Conservation (phyloP, 2,888 invertebrate genomes). For the Drosophila barbarae region DNA sequence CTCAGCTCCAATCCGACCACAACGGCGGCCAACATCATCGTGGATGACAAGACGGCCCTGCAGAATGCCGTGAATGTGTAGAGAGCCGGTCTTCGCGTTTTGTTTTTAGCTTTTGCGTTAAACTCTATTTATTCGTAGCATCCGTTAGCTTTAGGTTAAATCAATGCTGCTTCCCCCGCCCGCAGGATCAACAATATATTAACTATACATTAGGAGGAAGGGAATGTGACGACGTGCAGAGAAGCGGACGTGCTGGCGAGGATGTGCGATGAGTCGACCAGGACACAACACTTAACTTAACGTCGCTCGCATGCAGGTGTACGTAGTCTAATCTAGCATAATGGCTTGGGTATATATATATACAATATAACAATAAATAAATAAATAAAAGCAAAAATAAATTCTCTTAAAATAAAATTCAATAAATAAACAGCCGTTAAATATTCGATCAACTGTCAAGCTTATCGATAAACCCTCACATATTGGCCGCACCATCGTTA, state of each 20-base stretch:
- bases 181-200: constrained; percentile 21
- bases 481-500: neutral
- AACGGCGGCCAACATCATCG: constrained; percentile 76
- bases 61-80: constrained; percentile 79
- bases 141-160: constrained; percentile 41
- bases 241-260: neutral
- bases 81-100: constrained; percentile 25
- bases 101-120: constrained; percentile 32
- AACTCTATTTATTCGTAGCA: constrained; percentile 38
- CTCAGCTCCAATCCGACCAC: constrained; percentile 81
- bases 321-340: constrained; percentile 44
- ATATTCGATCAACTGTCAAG: neutral
- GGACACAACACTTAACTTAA: constrained; percentile 33
- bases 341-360: constrained; percentile 42
- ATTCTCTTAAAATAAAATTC: neutral
- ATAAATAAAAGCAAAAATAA: constrained; percentile 22
- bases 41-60: constrained; percentile 77
- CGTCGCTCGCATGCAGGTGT: constrained; percentile 30
- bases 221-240: neutral
- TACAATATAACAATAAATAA: constrained; percentile 23
- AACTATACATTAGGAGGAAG: neutral
- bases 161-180: constrained; percentile 44
- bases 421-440: neutral
- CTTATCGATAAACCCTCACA: neutral
- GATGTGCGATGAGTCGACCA: constrained; percentile 6